A percentile compares a stretch with the other conserved stretches of the same genome.
Evolutionary conservation across 2,797 vertebrate genomes (phyloP).

Genomic region (Delichon dasypus): DNA sequence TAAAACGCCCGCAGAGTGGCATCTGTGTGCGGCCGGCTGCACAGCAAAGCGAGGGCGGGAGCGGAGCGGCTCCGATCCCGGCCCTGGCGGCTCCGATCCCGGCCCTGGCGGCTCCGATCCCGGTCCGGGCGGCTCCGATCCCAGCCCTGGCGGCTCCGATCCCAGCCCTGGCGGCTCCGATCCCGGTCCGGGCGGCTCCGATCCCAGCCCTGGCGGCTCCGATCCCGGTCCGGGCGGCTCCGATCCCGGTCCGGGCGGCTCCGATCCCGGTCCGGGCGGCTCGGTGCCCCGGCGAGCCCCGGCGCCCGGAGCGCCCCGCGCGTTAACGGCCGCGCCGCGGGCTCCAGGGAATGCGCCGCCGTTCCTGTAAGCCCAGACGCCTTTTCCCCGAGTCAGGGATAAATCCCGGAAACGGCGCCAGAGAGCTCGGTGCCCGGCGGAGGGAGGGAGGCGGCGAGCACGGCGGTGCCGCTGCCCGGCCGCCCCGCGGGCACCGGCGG

Average conservation of each 20-base stretch:
- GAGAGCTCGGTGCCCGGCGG: neutral
- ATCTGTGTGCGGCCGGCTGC: neutral
- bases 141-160: neutral
- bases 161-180: neutral
- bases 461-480: neutral
- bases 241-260: neutral
- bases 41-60: neutral
- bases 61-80: neutral
- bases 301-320: neutral
- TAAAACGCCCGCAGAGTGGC: neutral
- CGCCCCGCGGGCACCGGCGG: neutral
- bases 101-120: neutral
- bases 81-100: neutral
- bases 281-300: neutral
- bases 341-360: neutral
- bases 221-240: neutral
- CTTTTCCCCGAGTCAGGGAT: neutral
- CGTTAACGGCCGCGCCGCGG: neutral
- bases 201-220: neutral
- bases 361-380: neutral
- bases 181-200: neutral
- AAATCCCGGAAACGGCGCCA: neutral
- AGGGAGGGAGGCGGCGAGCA: neutral
- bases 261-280: neutral
- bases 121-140: neutral